Conservation (phyloP, 2,797 vertebrate species). For the Trematomus bernacchii region DNA sequence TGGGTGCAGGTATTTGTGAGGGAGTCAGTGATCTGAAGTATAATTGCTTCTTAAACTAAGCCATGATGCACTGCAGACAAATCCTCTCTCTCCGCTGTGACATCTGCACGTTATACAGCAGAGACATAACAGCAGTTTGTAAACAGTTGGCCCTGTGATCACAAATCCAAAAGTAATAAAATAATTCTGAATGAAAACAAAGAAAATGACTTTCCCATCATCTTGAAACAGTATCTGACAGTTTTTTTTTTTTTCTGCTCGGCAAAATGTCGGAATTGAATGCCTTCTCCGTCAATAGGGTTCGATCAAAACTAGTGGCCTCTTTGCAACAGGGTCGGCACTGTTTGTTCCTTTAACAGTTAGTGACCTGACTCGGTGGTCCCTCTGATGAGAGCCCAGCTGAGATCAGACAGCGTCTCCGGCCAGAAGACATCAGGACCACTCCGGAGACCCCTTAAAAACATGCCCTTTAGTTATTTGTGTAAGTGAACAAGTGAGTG, state of each 20-base stretch:
- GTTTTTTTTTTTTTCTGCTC: conserved; percentile 15
- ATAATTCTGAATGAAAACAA: conserved; percentile 41
- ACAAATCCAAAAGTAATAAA: conserved; percentile 21
- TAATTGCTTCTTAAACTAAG: conserved; percentile 66
- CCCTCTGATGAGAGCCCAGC: conserved; percentile 73
- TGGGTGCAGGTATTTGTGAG: conserved; percentile 81
- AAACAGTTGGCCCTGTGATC: conserved; percentile 50
- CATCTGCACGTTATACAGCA: conserved; percentile 54
- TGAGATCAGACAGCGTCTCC: conserved; percentile 73
- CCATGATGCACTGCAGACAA: conserved; percentile 52
- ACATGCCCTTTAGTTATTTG: conserved; percentile 84
- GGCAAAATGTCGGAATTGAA: conserved; percentile 31
- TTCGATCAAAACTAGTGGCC: conserved; percentile 53
- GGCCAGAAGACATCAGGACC: conserved; percentile 71
- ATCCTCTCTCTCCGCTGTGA: conserved; percentile 27
- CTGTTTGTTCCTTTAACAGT: conserved; percentile 65
- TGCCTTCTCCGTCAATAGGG: conserved; percentile 7
- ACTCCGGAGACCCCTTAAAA: conserved; percentile 66
- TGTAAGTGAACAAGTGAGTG: conserved; percentile 81
- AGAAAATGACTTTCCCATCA: conserved; percentile 38
- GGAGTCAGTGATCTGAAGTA: conserved; percentile 62
- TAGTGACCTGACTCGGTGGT: conserved; percentile 64
- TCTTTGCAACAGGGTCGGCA: conserved; percentile 44
- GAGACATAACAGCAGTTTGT: conserved; percentile 53
- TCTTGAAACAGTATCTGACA: conserved; percentile 36